Base-by-base conservation (phyloP, 2,888 invertebrate genomes). In the Argyresthia goedartella region DNA sequence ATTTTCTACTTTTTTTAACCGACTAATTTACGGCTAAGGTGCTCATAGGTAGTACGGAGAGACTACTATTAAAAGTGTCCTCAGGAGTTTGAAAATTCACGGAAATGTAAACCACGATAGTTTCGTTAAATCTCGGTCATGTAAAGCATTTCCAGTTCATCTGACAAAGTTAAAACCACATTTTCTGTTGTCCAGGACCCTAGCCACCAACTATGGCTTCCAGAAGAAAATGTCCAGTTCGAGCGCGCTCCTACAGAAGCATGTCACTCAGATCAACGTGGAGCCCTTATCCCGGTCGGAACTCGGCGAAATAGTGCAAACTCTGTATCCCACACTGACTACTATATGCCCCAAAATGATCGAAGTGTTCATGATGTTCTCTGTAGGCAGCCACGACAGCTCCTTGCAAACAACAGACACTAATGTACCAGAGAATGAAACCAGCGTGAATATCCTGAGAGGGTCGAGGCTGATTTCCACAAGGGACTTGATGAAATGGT, bases 401-500 rank as follows among this genome's bases (percentile, higher is more conserved):
- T 84, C 87, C 1, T 63, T 77, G 46, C 81, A 84, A 45, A 81
- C 86, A 53, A 81, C 80, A 3, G 77, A 74, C 39, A 52, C 57
- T 6, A 52, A 55, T 11, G 58, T 59, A 13, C 54, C 59, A 11
- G 69, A 69, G 0, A 71, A 67, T 55, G 69, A 71, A 43, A 10
- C 16, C 10, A 71, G 60, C 53, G 33, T 79, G 8, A 62, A 61
- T 11, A 61, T 81, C 1, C 67, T 82, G 48, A 85, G 81, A 65
- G 88, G 85, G 45, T 90, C 91, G 0, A 87, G 95, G 59, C 76
- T 92, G 46, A 93, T 91, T 16, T 94, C 95, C 0, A 93, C 94
- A 0, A 90, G 98, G 60, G 98, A 98, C 87, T 88, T 98, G 49
- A 91, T 98, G 60, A 98, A 97, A 73, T 95, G 97, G 91, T 98